Conservation (phyloP, 2,888 invertebrate species). For the Sphaerophoria taeniata region DNA sequence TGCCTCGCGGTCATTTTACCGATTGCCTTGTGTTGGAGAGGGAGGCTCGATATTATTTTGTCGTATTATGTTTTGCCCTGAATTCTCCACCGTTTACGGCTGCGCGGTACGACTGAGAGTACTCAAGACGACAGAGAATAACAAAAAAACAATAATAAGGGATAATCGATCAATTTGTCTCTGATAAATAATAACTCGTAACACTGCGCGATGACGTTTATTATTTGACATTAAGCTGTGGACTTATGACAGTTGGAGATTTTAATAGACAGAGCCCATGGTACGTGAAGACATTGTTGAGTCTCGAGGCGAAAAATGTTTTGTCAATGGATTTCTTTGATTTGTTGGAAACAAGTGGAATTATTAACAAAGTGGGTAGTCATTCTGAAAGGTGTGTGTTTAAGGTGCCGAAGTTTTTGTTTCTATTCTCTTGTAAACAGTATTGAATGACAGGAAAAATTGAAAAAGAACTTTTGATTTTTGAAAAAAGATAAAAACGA, state of each 20-base stretch:
- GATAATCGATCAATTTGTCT: slow-evolving; percentile 73
- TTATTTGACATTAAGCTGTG: slow-evolving; percentile 48
- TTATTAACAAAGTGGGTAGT: neutral
- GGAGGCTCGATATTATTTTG: slow-evolving; percentile 20
- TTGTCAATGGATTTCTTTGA: neutral
- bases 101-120: neutral
- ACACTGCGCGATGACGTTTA: slow-evolving; percentile 58
- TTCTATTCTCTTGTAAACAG: too few species aligned
- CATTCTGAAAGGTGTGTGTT: too few species aligned
- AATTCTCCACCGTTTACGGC: neutral
- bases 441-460: too few species aligned
- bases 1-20: slow-evolving; percentile 54
- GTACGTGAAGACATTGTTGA: slow-evolving; percentile 19
- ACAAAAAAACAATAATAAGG: slow-evolving; percentile 33
- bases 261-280: neutral
- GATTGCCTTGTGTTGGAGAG: slow-evolving; percentile 3
- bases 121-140: slow-evolving; percentile 32
- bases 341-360: neutral
- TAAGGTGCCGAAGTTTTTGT: too few species aligned
- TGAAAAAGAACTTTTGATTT: too few species aligned
- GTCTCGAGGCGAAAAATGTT: neutral
- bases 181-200: slow-evolving; percentile 59
- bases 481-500: too few species aligned
- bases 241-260: slow-evolving; percentile 52
- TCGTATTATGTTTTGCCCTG: slow-evolving; percentile 23